Evolutionary conservation across 2,113 vertebrate species (phyloP).

Genomic region (Picathartes gymnocephalus): DNA sequence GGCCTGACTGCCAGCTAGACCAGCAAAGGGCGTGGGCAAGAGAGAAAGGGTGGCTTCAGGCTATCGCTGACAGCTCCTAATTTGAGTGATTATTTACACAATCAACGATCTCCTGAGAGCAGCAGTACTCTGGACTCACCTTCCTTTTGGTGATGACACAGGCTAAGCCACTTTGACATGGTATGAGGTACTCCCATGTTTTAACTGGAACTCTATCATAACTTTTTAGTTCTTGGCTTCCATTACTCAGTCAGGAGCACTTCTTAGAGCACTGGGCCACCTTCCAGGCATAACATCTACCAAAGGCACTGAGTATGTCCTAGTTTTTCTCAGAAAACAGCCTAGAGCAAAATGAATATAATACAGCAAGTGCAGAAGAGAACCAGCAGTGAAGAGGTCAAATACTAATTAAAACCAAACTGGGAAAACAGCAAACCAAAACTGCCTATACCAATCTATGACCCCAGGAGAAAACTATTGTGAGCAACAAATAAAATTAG

Average conservation of each 20-base stretch:
- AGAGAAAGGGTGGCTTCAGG: neutral
- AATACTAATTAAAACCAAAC: slow-evolving; percentile 14
- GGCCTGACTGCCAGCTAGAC: neutral
- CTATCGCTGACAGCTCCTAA: neutral
- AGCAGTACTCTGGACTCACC: neutral
- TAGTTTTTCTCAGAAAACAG: slow-evolving; percentile 56
- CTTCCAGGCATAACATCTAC: slow-evolving; percentile 59
- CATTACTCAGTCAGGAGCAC: slow-evolving; percentile 5
- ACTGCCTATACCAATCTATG: neutral
- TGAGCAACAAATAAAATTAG: neutral
- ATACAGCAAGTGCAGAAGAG: slow-evolving; percentile 1
- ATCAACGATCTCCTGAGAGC: neutral
- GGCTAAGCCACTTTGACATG: neutral
- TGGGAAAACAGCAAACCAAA: neutral
- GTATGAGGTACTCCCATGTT: neutral
- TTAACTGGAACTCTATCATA: neutral
- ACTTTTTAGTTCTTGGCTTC: slow-evolving; percentile 36
- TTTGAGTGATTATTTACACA: neutral
- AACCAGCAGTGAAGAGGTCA: neutral
- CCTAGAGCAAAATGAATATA: neutral
- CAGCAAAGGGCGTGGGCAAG: neutral
- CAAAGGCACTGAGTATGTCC: slow-evolving; percentile 14
- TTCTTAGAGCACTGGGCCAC: slow-evolving; percentile 42
- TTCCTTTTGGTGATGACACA: neutral
- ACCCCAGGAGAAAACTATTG: neutral